Evolutionary conservation across 2,888 invertebrate species (phyloP).

Genomic region (Cheilosia scutellata): DNA sequence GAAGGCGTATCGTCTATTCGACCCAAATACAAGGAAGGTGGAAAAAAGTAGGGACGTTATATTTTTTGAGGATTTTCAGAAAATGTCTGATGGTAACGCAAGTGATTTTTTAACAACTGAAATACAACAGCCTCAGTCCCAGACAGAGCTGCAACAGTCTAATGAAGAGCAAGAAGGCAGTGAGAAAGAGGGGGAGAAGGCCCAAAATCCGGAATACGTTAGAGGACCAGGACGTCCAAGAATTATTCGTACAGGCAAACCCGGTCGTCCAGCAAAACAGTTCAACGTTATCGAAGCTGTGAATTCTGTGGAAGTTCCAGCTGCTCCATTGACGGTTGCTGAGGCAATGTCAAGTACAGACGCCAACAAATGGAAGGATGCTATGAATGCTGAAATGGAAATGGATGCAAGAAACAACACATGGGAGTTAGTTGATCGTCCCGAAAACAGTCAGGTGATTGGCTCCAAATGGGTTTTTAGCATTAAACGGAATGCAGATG

Average conservation of each 20-base stretch:
- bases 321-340: not conserved
- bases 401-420: not conserved
- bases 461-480: not conserved
- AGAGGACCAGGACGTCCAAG: slow-evolving; percentile 1
- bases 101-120: slow-evolving; percentile 7
- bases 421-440: not conserved
- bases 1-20: not conserved
- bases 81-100: not conserved
- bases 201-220: not conserved
- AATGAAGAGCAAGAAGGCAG: not conserved
- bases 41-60: slow-evolving; percentile 5
- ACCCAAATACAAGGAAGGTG: not conserved
- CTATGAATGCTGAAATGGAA: slow-evolving; percentile 4
- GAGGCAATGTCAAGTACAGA: slow-evolving; percentile 1
- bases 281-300: not conserved
- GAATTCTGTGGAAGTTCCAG: not conserved
- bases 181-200: not conserved
- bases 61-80: slow-evolving; percentile 7
- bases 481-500: slow-evolving; percentile 21
- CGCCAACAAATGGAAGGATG: not conserved
- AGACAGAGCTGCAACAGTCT: not conserved
- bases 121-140: not conserved
- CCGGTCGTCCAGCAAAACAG: slow-evolving; percentile 3
- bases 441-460: not conserved
- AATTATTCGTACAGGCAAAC: not conserved